phyloP scores from a whole-genome alignment of 2,113 vertebrate genomes.

The Sander vitreus region DNA sequence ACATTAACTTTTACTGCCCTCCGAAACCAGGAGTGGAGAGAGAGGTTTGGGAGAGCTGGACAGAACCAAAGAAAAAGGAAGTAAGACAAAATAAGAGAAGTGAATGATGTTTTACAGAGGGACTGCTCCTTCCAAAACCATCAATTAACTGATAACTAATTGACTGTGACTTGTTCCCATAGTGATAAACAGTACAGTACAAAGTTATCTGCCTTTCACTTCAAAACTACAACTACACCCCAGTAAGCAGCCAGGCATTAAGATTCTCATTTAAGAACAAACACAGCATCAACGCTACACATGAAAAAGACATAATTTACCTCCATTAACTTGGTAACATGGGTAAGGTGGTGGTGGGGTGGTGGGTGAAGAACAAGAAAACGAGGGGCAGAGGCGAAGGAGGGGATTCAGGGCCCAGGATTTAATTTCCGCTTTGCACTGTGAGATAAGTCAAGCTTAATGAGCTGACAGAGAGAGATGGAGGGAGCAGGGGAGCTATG shows the following conservation, averaged over 20 bases:
- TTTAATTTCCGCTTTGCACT: constrained; percentile 81
- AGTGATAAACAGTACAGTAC: background rate
- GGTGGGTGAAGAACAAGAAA: constrained; percentile 41
- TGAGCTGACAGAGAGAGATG: constrained; percentile 79
- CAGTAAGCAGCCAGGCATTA: constrained; percentile 16
- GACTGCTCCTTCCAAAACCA: constrained; percentile 9
- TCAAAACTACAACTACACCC: background rate
- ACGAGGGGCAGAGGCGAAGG: constrained; percentile 41
- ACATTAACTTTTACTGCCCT: constrained; percentile 66
- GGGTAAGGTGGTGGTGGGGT: background rate
- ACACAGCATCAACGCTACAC: constrained; percentile 6
- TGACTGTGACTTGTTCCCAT: background rate
- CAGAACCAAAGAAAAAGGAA: background rate
- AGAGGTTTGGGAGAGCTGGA: constrained; percentile 14
- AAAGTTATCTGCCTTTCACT: constrained; percentile 2
- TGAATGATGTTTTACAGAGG: background rate
- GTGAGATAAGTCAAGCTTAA: constrained; percentile 81
- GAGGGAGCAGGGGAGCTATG: constrained; percentile 51
- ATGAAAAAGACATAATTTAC: constrained; percentile 17
- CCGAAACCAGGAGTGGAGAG: constrained; percentile 16
- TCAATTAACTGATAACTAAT: background rate
- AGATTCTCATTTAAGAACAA: constrained; percentile 37
- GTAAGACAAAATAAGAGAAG: background rate
- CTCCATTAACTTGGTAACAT: constrained; percentile 43
- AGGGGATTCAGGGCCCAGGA: constrained; percentile 59